These are phyloP conservation scores for Trissolcus basalis DNA, from an alignment of 1,140 invertebrate genomes.

Conservation along the genomic window DNA sequence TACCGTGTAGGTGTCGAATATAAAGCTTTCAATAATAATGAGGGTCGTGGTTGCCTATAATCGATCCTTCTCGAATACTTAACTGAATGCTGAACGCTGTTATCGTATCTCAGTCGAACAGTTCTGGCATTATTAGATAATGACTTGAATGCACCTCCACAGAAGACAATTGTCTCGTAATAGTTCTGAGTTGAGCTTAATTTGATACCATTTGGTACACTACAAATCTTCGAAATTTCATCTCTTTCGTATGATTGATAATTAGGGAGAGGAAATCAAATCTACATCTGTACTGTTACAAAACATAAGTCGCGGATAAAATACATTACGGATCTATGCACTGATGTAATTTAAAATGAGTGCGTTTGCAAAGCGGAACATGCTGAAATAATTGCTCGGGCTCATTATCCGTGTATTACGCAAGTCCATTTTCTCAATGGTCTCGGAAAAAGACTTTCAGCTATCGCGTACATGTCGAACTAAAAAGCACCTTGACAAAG, in stretches of 20 bases:
- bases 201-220: conserved; percentile 46
- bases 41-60: conserved; percentile 26
- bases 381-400: neutral
- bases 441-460: conserved; percentile 34
- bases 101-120: conserved; percentile 44
- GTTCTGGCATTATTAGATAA: conserved; percentile 52
- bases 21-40: conserved; percentile 40
- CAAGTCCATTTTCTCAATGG: conserved; percentile 25
- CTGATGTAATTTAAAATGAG: too few species aligned
- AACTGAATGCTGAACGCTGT: conserved; percentile 38
- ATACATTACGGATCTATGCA: neutral
- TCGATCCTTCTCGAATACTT: conserved; percentile 41
- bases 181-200: conserved; percentile 44
- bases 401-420: conserved; percentile 19
- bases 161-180: conserved; percentile 51
- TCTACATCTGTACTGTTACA: neutral
- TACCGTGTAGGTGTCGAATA: conserved; percentile 25
- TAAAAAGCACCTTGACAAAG: conserved; percentile 44
- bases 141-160: conserved; percentile 50
- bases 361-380: neutral
- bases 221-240: conserved; percentile 39
- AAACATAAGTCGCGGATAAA: neutral
- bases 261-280: conserved; percentile 23
- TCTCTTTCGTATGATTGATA: conserved; percentile 34
- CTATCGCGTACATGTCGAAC: conserved; percentile 27